Evolutionary conservation across 2,888 invertebrate genomes (phyloP).

Genomic region (Meganola albula): DNA sequence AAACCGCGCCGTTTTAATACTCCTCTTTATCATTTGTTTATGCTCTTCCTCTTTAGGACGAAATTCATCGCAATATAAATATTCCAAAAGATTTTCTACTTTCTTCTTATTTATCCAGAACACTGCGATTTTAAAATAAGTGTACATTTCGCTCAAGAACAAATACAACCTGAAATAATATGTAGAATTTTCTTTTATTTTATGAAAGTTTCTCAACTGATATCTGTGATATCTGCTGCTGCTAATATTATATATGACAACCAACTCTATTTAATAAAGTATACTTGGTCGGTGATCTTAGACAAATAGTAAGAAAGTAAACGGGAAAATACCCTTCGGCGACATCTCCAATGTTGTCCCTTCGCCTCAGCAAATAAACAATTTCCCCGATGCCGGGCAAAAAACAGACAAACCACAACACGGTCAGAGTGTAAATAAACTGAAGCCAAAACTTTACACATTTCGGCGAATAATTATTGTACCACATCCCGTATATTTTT

Average conservation of each 20-base stretch:
- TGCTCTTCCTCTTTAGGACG: conserved; percentile 60
- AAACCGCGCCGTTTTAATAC: conserved; percentile 59
- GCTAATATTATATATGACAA: too few relatives aligned
- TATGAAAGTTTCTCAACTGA: too few relatives aligned
- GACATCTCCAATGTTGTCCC: conserved; percentile 79
- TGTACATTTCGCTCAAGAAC: conserved; percentile 72
- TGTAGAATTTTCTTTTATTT: too few relatives aligned
- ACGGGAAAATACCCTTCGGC: conserved; percentile 60
- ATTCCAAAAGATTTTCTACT: conserved; percentile 53
- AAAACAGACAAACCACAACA: conserved; percentile 68
- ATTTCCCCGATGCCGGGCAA: conserved; percentile 78
- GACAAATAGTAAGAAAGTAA: conserved; percentile 30
- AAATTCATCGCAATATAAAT: conserved; percentile 60
- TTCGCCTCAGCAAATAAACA: conserved; percentile 82
- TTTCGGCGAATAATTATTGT: conserved; percentile 47
- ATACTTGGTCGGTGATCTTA: conserved; percentile 32
- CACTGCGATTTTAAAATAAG: conserved; percentile 65
- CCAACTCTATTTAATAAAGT: conserved; percentile 24
- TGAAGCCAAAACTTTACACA: conserved; percentile 54
- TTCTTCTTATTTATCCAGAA: conserved; percentile 66
- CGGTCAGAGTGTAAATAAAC: conserved; percentile 48
- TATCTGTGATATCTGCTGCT: too few relatives aligned
- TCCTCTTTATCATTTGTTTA: conserved; percentile 48
- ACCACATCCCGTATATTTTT: conserved; percentile 73
- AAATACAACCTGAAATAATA: conserved; percentile 66